Base-by-base conservation (phyloP, 2,797 vertebrate genomes). In the Lacerta bilineata region DNA sequence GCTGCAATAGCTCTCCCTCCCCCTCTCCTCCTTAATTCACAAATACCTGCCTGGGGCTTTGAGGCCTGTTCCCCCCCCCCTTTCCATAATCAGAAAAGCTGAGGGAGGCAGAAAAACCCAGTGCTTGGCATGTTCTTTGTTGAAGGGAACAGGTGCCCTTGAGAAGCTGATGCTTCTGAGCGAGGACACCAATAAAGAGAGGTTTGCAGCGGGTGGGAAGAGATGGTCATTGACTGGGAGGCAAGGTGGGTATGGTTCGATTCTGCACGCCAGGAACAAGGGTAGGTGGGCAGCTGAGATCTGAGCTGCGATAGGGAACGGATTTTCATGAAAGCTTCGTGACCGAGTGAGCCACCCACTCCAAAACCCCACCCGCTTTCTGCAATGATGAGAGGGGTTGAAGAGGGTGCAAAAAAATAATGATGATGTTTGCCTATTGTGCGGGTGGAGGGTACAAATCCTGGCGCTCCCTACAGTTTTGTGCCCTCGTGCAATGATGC, bases 21-120 rank as follows among this genome's bases (percentile, higher is more conserved):
- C 43, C 25, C 41, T n/a, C 20, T 50, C n/a, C n/a, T 39, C 17
- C 27, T 23, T 43, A 50, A 75, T 36, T 33, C 71, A 74, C 68
- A 87, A 81, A 80, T 81, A 81, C 68, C 69, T 81, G 78, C 79
- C 69, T 39, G 50, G 50, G 79, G 86, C 78, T 87, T 81, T 72
- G 77, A 80, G 68, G 36, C 36, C 11, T 39, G 39, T 81, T 69
- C 55, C 41, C 17, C 50, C 11, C 3, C 50, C 50, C 50, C 1
- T 15, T 55, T 7, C 25, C 61, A 72, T 2, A 4, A 68, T 69
- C 29, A n/a, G 76, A 72, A 87, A 80, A 87, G 86, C 86, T 81
- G 78, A 87, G 25, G 27, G 1, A 59, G 81, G 86, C 86, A 87
- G 46, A 86, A 69, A 68, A 29, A 4, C 46, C 13, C 0, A 23